A percentile compares a stretch with the other conserved stretches of the same genome.
Evolutionary conservation across 2,113 vertebrate genomes (phyloP).

Genomic region (Heteronetta atricapilla): DNA sequence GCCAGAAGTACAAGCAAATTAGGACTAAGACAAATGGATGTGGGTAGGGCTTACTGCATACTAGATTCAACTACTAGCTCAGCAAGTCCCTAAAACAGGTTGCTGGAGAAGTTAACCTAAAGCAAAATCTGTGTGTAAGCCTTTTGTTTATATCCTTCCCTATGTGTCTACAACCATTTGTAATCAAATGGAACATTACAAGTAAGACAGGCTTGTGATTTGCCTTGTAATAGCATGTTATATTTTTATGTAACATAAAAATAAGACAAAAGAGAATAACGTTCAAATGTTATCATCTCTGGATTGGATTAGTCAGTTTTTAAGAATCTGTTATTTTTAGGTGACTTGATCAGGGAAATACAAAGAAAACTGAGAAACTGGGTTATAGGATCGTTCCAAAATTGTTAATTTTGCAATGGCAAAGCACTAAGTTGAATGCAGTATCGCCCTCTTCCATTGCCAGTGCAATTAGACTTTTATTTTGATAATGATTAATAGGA

Average conservation of each 20-base stretch:
- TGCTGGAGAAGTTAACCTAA: slow-evolving; percentile 2
- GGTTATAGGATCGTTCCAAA: background rate
- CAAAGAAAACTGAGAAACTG: background rate
- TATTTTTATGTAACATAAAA: background rate
- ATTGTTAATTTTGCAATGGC: background rate
- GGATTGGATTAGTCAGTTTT: background rate
- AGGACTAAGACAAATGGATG: background rate
- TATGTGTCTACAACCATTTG: background rate
- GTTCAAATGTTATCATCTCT: background rate
- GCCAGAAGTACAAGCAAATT: background rate
- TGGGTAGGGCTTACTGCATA: background rate
- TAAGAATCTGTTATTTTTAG: background rate
- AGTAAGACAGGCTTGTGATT: background rate
- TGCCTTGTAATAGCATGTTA: slow-evolving; percentile 32
- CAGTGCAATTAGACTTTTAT: background rate
- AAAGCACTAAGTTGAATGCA: background rate
- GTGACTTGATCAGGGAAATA: background rate
- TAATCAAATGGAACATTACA: slow-evolving; percentile 43
- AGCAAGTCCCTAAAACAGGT: background rate
- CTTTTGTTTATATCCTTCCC: slow-evolving; percentile 15
- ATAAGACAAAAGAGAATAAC: background rate
- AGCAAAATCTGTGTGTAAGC: background rate
- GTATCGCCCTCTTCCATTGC: background rate
- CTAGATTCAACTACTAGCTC: background rate
- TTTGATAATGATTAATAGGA: background rate